Conservation (phyloP, 2,113 vertebrate species). For the Muscicapa adusta region DNA sequence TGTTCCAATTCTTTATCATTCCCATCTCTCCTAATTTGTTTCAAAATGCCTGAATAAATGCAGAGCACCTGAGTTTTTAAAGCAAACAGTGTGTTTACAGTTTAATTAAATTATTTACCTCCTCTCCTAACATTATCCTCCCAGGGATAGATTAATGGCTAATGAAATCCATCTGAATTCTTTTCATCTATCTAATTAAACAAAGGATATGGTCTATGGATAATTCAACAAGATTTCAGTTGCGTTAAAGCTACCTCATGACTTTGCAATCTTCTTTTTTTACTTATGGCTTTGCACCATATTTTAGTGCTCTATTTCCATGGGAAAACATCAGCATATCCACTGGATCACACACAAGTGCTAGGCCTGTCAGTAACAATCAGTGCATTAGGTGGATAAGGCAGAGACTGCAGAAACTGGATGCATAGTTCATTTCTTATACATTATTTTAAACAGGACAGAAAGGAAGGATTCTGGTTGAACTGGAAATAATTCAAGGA, state of each 20-base stretch:
- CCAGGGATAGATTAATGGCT: background rate
- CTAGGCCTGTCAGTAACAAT: constrained; percentile 9
- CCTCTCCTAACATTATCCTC: background rate
- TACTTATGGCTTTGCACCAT: background rate
- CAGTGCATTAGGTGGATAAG: background rate
- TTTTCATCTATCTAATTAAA: background rate
- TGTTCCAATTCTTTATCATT: background rate
- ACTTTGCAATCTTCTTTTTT: background rate
- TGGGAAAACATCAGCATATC: background rate
- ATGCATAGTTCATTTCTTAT: background rate
- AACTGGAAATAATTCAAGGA: background rate
- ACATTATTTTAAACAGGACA: background rate
- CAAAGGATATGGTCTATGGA: background rate
- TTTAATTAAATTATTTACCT: background rate
- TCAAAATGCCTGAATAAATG: background rate
- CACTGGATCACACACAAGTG: background rate
- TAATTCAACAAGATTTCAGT: background rate
- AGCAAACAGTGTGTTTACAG: too few relatives aligned
- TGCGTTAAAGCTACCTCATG: background rate
- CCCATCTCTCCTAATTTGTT: background rate
- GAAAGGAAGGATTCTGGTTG: background rate
- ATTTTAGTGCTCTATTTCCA: background rate
- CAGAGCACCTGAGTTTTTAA: background rate
- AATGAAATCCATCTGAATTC: background rate
- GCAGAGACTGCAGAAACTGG: background rate